Conservation (phyloP, 2,797 vertebrate species). For the Rhabdomys pumilio region DNA sequence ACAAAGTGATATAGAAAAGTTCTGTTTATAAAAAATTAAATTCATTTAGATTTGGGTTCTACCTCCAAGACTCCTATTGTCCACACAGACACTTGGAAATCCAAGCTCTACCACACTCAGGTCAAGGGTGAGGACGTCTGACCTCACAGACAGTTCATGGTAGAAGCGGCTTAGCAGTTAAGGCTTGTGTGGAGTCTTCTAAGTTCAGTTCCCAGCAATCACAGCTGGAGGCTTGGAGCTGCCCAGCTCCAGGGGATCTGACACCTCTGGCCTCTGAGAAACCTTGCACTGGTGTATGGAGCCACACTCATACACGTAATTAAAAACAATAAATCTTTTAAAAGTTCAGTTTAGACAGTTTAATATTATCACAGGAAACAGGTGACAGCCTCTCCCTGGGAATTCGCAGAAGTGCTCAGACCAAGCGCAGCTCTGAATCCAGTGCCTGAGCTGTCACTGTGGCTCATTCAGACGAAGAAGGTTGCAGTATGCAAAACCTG, state of each 20-base stretch:
- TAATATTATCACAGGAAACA: not conserved
- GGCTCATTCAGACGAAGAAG: not conserved
- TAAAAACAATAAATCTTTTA: not conserved
- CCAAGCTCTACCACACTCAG: not conserved
- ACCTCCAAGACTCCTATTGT: no score
- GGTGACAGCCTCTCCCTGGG: not conserved
- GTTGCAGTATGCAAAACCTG: not conserved
- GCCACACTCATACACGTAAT: not conserved
- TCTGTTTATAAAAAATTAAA: not conserved
- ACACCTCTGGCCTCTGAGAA: not conserved
- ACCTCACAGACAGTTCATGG: no score
- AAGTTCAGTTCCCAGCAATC: not conserved
- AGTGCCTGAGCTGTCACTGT: not conserved
- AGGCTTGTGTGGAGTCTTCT: not conserved
- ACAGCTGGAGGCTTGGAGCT: no score
- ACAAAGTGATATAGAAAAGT: not conserved
- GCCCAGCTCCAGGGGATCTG: no score
- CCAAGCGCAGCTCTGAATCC: fast-evolving
- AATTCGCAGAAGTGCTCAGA: not conserved
- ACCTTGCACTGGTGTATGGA: no score
- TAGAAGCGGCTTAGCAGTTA: not conserved
- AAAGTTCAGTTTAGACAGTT: not conserved
- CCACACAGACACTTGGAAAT: not conserved
- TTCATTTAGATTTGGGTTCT: not conserved
- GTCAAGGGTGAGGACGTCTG: not conserved